Evolutionary conservation across 1,140 invertebrate genomes (phyloP).

Genomic region (Diachasma alloeum): DNA sequence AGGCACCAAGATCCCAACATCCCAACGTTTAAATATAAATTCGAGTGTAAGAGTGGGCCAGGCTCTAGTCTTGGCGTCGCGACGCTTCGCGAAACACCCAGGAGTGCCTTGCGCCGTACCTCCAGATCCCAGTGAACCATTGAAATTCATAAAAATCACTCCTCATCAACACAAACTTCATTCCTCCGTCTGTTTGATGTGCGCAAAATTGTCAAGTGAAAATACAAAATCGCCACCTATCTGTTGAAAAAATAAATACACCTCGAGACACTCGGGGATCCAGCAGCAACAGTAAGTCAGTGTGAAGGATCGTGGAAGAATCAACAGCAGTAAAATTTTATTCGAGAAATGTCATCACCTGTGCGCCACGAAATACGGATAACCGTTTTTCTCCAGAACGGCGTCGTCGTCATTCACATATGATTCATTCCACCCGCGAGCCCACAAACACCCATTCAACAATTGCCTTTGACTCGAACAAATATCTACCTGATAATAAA

Average conservation of each 20-base stretch:
- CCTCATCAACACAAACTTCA: not conserved
- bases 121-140: not conserved
- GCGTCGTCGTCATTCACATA: conserved; percentile 54
- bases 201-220: not conserved
- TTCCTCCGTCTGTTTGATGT: not conserved
- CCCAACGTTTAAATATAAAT: conserved; percentile 60
- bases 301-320: not conserved
- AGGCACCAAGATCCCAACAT: not conserved
- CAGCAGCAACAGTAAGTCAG: too few species aligned
- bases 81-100: conserved; percentile 48
- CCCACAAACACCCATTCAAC: not conserved
- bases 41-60: conserved; percentile 44
- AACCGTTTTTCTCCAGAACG: conserved; percentile 55
- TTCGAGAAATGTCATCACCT: conserved; percentile 50
- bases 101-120: not conserved
- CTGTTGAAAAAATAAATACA: not conserved
- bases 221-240: not conserved
- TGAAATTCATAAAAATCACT: too few species aligned
- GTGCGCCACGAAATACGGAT: conserved; percentile 54
- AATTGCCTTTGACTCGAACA: conserved; percentile 22
- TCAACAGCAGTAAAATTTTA: not conserved
- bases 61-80: conserved; percentile 58
- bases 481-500: not conserved
- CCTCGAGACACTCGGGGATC: too few species aligned
- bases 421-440: conserved; percentile 28